Conservation (phyloP, 1,140 invertebrate genomes). For the Cyclina sinensis region DNA sequence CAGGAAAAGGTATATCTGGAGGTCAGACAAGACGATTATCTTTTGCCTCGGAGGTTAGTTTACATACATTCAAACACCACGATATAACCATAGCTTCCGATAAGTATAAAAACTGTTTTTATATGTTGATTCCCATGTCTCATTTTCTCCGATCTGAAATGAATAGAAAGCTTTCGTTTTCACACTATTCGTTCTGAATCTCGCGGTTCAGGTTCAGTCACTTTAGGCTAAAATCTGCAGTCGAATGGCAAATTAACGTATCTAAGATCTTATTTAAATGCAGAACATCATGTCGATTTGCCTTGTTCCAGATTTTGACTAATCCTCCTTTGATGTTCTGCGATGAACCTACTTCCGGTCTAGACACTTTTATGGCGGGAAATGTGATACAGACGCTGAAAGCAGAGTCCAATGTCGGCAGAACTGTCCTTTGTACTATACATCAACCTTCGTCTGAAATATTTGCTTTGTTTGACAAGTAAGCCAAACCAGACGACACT, state of each 20-base stretch:
- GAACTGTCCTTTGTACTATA: slow-evolving; percentile 97
- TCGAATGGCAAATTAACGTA: no score
- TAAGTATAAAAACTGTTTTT: no score
- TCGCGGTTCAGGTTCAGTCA: no score
- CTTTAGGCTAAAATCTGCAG: no score
- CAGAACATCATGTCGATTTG: no score
- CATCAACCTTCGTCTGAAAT: slow-evolving; percentile 98
- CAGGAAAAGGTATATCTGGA: slow-evolving; percentile 17
- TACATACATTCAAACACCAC: no score
- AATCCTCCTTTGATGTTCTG: slow-evolving; percentile 98
- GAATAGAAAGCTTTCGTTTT: no score
- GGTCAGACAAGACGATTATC: slow-evolving; percentile 20
- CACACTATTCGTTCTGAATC: no score
- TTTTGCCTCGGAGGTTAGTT: slow-evolving; percentile 22
- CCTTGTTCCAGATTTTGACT: slow-evolving; percentile 96
- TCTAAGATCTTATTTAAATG: no score
- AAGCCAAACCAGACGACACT: not conserved
- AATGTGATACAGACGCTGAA: slow-evolving; percentile 94
- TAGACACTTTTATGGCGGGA: slow-evolving; percentile 97
- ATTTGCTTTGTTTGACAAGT: slow-evolving; percentile 93
- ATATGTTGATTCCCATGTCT: no score
- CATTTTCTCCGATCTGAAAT: no score
- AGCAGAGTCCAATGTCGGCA: slow-evolving; percentile 91
- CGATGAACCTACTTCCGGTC: slow-evolving; percentile 97
- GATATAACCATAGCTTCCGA: no score